Conservation (phyloP, 1,140 invertebrate species). For the Apis florea region DNA sequence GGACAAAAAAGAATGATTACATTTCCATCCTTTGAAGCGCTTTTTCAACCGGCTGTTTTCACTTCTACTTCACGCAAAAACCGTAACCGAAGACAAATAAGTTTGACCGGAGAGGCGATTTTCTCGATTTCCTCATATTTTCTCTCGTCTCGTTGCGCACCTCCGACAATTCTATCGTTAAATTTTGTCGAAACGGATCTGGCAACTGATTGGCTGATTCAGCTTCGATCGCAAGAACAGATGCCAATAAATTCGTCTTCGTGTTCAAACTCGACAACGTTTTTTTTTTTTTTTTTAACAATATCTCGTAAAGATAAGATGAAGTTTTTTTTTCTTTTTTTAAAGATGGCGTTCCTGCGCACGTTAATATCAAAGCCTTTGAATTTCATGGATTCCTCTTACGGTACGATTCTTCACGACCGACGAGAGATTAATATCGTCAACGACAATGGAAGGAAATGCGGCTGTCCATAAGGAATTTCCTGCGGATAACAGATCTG, state of each 20-base stretch:
- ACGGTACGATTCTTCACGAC: not conserved
- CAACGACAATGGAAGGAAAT: constrained; percentile 36
- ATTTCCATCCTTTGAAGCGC: constrained; percentile 12
- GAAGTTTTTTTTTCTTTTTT: not conserved
- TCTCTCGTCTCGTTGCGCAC: no score
- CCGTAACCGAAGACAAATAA: constrained; percentile 9
- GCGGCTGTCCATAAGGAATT: constrained; percentile 26
- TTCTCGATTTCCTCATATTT: constrained; percentile 13
- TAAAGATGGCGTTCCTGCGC: not conserved
- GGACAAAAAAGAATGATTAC: not conserved
- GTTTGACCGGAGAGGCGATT: not conserved
- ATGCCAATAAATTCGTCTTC: not conserved
- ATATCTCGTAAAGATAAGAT: no score
- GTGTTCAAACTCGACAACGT: no score
- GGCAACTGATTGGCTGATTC: not conserved
- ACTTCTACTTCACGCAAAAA: no score
- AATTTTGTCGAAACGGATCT: not conserved
- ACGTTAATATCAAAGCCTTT: not conserved
- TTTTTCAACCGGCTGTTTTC: not conserved
- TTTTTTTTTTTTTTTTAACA: no score
- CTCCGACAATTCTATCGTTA: constrained; percentile 19
- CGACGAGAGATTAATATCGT: constrained; percentile 35
- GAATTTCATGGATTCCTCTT: not conserved
- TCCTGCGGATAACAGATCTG: not conserved
- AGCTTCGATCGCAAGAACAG: no score